These are phyloP conservation scores for Apodemia mormo DNA, from an alignment of 2,888 invertebrate genomes.

Conservation along the genomic window DNA sequence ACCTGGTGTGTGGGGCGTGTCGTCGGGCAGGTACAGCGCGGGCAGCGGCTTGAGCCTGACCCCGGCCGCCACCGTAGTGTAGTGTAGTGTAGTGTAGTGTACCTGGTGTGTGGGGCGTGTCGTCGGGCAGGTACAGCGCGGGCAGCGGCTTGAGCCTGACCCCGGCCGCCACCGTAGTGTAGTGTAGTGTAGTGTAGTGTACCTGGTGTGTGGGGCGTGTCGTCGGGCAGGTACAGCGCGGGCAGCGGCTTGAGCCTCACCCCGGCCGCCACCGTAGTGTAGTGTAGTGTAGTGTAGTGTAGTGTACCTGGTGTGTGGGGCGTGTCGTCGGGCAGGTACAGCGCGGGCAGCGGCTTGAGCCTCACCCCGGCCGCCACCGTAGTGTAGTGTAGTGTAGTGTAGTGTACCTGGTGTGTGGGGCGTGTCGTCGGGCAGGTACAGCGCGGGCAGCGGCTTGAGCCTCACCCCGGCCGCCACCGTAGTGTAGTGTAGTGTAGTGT, in stretches of 20 bases:
- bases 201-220: slow-evolving; percentile 42
- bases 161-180: slow-evolving; percentile 72
- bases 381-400: no score
- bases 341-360: slow-evolving; percentile 86
- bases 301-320: slow-evolving; percentile 42
- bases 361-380: slow-evolving; percentile 81
- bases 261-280: slow-evolving; percentile 42
- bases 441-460: slow-evolving; percentile 86
- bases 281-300: slow-evolving; percentile 61
- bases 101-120: slow-evolving; percentile 42
- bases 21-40: slow-evolving; percentile 66
- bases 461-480: slow-evolving; percentile 62
- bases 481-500: slow-evolving; percentile 58
- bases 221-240: slow-evolving; percentile 66
- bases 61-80: slow-evolving; percentile 42
- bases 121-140: slow-evolving; percentile 66
- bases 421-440: slow-evolving; percentile 48
- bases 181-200: no score
- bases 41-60: slow-evolving; percentile 86
- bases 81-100: slow-evolving; percentile 61
- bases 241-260: slow-evolving; percentile 86
- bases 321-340: slow-evolving; percentile 48
- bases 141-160: slow-evolving; percentile 86
- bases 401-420: slow-evolving; percentile 39
- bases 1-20: slow-evolving; percentile 42